These are phyloP conservation scores for Rhinoderma darwinii DNA, from an alignment of 2,113 vertebrate genomes.

Conservation along the genomic window DNA sequence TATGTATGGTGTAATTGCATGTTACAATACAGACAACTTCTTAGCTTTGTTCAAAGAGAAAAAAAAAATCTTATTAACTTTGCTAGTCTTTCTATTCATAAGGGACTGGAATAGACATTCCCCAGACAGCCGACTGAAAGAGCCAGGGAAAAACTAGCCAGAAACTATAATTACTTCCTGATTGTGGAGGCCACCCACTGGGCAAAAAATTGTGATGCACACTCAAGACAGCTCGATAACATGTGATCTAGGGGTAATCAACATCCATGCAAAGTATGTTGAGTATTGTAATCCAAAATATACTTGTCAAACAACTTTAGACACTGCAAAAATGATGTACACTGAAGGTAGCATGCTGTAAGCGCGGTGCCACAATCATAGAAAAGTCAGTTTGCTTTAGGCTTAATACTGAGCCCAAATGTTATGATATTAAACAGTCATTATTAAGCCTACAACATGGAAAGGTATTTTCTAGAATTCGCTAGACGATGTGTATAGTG, in stretches of 20 bases:
- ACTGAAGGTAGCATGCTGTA: not conserved
- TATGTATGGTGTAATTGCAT: slow-evolving; percentile 43
- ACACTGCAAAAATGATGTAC: not conserved
- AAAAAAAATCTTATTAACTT: slow-evolving; percentile 51
- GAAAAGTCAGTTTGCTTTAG: not conserved
- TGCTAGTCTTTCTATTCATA: slow-evolving; percentile 50
- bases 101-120: slow-evolving; percentile 65
- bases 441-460: too few relatives aligned
- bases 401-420: not conserved
- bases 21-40: slow-evolving; percentile 50
- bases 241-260: slow-evolving; percentile 47
- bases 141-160: slow-evolving; percentile 69
- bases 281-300: slow-evolving; percentile 34
- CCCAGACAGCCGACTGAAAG: slow-evolving; percentile 68
- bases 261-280: slow-evolving; percentile 31
- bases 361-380: not conserved
- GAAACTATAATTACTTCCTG: slow-evolving; percentile 77
- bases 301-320: slow-evolving; percentile 29
- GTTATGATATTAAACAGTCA: not conserved
- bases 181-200: slow-evolving; percentile 77
- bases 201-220: slow-evolving; percentile 73
- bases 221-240: slow-evolving; percentile 62
- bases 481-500: not conserved
- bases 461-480: too few relatives aligned
- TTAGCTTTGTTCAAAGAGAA: slow-evolving; percentile 46